Conservation (phyloP, 2,797 vertebrate genomes). For the Hemitrygon akajei region DNA sequence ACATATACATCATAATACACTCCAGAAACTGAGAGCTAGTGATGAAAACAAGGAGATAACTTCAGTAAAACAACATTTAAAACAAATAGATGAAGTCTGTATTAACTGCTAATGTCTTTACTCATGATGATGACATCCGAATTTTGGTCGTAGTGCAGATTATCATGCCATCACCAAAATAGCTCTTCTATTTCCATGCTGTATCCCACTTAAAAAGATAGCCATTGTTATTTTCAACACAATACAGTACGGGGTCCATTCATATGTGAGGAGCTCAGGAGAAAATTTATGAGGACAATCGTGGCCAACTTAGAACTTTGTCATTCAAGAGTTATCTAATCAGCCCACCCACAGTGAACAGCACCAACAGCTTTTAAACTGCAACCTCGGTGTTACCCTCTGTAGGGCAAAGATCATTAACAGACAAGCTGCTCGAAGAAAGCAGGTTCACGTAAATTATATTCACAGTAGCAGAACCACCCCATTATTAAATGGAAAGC, state of each 20-base stretch:
- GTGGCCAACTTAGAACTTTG: not conserved
- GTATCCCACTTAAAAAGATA: not conserved
- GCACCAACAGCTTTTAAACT: not conserved
- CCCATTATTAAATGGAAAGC: not conserved
- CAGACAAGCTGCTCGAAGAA: not conserved
- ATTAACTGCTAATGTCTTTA: not conserved
- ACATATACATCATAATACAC: too few species aligned
- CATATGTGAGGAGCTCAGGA: not conserved
- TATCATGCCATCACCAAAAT: not conserved
- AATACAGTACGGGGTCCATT: not conserved
- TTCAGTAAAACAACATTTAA: not conserved
- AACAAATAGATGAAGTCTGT: not conserved
- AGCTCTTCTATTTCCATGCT: not conserved
- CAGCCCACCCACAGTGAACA: not conserved
- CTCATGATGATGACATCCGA: not conserved
- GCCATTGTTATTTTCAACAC: not conserved
- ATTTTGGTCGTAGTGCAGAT: not conserved
- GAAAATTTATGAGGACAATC: conserved; percentile 1
- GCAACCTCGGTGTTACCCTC: not conserved
- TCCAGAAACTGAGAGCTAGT: not conserved
- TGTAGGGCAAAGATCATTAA: conserved; percentile 9
- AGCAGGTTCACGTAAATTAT: conserved; percentile 20
- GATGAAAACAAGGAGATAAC: not conserved
- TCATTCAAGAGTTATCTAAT: conserved; percentile 12
- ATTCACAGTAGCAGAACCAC: not conserved